Evolutionary conservation across 2,888 invertebrate species (phyloP).

Genomic region (Daptonema setosum): DNA sequence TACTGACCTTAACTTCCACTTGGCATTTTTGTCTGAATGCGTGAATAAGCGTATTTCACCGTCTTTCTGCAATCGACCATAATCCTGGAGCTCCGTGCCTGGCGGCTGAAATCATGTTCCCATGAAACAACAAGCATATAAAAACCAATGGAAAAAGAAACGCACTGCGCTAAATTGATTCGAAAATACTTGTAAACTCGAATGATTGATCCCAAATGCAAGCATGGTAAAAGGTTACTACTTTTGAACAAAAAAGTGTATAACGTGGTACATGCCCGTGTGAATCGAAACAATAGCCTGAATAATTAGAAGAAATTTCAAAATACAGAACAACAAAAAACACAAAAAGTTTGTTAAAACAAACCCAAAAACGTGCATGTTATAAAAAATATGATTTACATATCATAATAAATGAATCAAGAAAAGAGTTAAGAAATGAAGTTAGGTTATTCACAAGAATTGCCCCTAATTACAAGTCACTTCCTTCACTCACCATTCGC

Average conservation of each 20-base stretch:
- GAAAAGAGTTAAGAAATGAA: no score
- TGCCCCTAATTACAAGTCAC: no score
- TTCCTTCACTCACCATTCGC: no score
- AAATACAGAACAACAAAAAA: no score
- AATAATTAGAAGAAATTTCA: no score
- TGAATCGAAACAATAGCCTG: no score
- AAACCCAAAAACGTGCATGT: background rate
- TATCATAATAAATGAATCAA: background rate
- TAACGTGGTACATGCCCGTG: no score
- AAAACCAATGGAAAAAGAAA: background rate
- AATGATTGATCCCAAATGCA: no score
- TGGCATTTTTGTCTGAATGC: slow-evolving; percentile 10
- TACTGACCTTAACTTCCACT: slow-evolving; percentile 7
- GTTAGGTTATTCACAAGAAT: no score
- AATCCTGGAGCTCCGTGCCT: slow-evolving; percentile 59
- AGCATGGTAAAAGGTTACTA: no score
- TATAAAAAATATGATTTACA: background rate
- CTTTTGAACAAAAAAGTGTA: no score
- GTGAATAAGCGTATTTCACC: slow-evolving; percentile 48
- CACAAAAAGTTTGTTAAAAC: no score
- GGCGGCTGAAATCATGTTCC: slow-evolving; percentile 43
- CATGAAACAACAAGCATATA: background rate
- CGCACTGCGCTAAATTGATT: background rate
- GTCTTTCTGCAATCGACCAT: slow-evolving; percentile 71
- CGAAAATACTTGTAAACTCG: background rate